A percentile compares a stretch with the other conserved stretches of the same genome.
phyloP scores from a whole-genome alignment of 2,888 invertebrate species.

The Hemicrepidius hirtus region DNA sequence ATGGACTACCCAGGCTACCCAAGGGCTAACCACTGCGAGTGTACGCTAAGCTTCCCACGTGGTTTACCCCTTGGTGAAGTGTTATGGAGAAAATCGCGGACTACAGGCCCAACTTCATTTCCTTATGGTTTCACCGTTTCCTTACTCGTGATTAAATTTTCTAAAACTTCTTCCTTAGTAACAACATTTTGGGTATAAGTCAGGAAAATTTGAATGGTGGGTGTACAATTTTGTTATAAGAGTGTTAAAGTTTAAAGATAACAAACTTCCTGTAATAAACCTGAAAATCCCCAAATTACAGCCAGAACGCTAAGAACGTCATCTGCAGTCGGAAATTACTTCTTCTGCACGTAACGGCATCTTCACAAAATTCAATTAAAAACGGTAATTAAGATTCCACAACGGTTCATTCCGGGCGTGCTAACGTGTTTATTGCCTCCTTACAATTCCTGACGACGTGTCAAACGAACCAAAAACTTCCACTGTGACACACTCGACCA shows the following conservation, averaged over 20 bases:
- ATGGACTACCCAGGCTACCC: too few species aligned
- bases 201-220: too few species aligned
- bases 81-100: too few species aligned
- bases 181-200: too few species aligned
- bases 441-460: slow-evolving; percentile 49
- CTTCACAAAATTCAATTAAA: slow-evolving; percentile 55
- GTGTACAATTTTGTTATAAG: slow-evolving; percentile 9
- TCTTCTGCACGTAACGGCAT: slow-evolving; percentile 53
- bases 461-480: slow-evolving; percentile 41
- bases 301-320: slow-evolving; percentile 36
- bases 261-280: slow-evolving; percentile 31
- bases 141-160: too few species aligned
- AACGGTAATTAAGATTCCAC: slow-evolving; percentile 54
- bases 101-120: too few species aligned
- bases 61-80: too few species aligned
- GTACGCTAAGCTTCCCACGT: too few species aligned
- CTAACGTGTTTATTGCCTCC: slow-evolving; percentile 49
- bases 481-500: slow-evolving; percentile 34
- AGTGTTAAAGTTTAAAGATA: slow-evolving; percentile 25
- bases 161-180: too few species aligned
- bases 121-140: too few species aligned
- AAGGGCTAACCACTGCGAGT: too few species aligned
- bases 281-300: slow-evolving; percentile 36
- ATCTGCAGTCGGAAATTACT: slow-evolving; percentile 54
- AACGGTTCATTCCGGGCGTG: slow-evolving; percentile 45